Conservation (phyloP, 2,113 vertebrate species). For the Pituophis catenifer region DNA sequence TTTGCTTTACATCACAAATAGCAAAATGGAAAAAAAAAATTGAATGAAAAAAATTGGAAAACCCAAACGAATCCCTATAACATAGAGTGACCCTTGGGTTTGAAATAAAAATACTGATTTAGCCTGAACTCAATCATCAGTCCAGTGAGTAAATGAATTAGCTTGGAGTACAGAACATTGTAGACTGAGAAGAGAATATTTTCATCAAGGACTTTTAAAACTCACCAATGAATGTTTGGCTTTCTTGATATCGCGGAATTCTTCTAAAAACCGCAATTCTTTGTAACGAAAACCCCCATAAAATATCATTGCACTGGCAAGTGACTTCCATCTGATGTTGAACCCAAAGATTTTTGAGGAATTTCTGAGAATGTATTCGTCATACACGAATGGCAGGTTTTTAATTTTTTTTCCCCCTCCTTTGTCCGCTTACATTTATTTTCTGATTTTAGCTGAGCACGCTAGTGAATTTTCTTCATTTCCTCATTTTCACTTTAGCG, state of each 20-base stretch:
- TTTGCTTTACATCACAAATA: slow-evolving; percentile 43
- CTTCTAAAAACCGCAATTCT: slow-evolving; percentile 64
- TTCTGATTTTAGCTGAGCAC: slow-evolving; percentile 46
- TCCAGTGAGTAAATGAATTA: slow-evolving; percentile 63
- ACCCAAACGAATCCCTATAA: not conserved
- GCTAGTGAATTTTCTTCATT: slow-evolving; percentile 40
- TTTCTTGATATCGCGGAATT: slow-evolving; percentile 62
- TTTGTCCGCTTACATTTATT: slow-evolving; percentile 49
- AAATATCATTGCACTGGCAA: slow-evolving; percentile 63
- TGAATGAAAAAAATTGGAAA: slow-evolving; percentile 29
- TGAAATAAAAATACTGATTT: slow-evolving; percentile 69
- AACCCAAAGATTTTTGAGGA: slow-evolving; percentile 60
- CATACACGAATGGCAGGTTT: not conserved
- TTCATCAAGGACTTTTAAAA: slow-evolving; percentile 63
- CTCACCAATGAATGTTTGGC: slow-evolving; percentile 66
- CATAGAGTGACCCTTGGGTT: slow-evolving; percentile 76
- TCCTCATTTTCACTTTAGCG: slow-evolving; percentile 9
- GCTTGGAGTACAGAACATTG: slow-evolving; percentile 66
- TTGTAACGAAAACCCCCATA: not conserved
- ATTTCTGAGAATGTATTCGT: slow-evolving; percentile 60
- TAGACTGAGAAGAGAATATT: slow-evolving; percentile 63
- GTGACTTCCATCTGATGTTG: slow-evolving; percentile 50
- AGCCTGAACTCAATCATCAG: slow-evolving; percentile 67
- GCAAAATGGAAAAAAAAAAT: slow-evolving; percentile 32
- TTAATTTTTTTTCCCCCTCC: not conserved